These are phyloP conservation scores for Siderastrea siderea DNA, from an alignment of 92 coral and sea anemone genomes.

Conservation along the genomic window DNA sequence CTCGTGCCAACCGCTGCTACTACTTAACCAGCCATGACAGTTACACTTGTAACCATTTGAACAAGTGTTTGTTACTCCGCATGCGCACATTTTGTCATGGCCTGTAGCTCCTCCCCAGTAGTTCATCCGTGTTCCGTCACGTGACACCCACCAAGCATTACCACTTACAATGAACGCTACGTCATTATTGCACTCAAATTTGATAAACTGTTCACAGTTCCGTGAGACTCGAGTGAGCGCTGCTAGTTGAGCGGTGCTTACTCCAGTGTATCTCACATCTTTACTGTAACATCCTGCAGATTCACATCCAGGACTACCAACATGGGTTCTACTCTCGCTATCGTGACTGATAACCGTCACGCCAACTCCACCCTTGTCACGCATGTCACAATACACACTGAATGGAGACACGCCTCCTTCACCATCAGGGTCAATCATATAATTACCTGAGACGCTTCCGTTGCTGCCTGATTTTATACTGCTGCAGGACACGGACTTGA, in stretches of 20 bases:
- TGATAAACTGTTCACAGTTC: slow-evolving; percentile 75
- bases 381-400: slow-evolving; percentile 66
- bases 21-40: slow-evolving; percentile 35
- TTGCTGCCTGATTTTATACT: neutral
- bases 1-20: slow-evolving; percentile 39
- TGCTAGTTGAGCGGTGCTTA: slow-evolving; percentile 55
- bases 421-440: slow-evolving; percentile 51
- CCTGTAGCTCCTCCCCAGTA: slow-evolving; percentile 79
- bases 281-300: slow-evolving; percentile 23
- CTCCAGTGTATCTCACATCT: slow-evolving; percentile 47
- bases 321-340: slow-evolving; percentile 49
- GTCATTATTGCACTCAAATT: slow-evolving; percentile 50
- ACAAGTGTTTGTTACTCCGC: slow-evolving; percentile 73
- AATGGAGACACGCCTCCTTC: slow-evolving; percentile 28
- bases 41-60: slow-evolving; percentile 32
- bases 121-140: slow-evolving; percentile 61
- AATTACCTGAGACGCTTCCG: slow-evolving; percentile 13
- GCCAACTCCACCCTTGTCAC: slow-evolving; percentile 48
- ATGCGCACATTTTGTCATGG: slow-evolving; percentile 61
- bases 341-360: slow-evolving; percentile 67
- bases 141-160: slow-evolving; percentile 73
- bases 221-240: slow-evolving; percentile 37
- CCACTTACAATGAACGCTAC: neutral
- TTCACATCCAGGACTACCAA: neutral
- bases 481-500: slow-evolving; percentile 6